A percentile compares a stretch with the other conserved stretches of the same genome.
phyloP scores from a whole-genome alignment of 1,140 invertebrate species.

The Aphelinus certus region DNA sequence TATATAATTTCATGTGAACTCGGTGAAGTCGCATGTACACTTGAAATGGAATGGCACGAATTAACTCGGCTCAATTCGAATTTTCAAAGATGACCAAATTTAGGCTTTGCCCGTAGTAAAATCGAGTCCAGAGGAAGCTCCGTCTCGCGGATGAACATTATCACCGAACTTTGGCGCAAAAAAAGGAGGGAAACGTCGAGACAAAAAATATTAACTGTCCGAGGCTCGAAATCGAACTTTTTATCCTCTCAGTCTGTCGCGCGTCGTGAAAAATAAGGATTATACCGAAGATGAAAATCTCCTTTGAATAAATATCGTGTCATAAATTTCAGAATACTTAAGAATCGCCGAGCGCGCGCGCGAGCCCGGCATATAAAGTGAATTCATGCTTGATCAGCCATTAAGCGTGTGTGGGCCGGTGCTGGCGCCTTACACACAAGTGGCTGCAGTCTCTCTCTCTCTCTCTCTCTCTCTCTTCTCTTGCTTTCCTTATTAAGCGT shows the following conservation, averaged over 20 bases:
- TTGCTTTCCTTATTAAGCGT: neutral
- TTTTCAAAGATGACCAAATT: too few species aligned
- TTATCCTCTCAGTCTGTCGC: slow-evolving; percentile 22
- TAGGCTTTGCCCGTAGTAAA: too few species aligned
- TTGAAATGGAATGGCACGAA: too few species aligned
- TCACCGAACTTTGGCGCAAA: neutral
- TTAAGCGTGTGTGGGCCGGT: slow-evolving; percentile 33
- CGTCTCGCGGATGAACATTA: too few species aligned
- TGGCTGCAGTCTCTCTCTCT: neutral
- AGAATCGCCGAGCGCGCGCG: slow-evolving; percentile 1
- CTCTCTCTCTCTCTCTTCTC: neutral
- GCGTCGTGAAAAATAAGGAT: slow-evolving; percentile 16
- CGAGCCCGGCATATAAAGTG: slow-evolving; percentile 21
- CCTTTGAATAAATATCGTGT: slow-evolving; percentile 25
- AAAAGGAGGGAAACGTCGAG: neutral
- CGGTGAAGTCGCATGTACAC: too few species aligned
- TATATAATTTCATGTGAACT: too few species aligned
- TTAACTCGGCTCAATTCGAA: too few species aligned
- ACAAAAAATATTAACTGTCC: neutral
- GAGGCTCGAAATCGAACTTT: neutral
- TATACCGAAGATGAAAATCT: slow-evolving; percentile 31
- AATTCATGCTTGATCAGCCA: slow-evolving; percentile 37
- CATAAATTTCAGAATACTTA: slow-evolving; percentile 36
- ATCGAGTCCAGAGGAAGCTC: too few species aligned
- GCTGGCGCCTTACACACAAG: slow-evolving; percentile 21